Base-by-base conservation (phyloP, 2,113 vertebrate genomes). In the Ibidorhyncha struthersii region DNA sequence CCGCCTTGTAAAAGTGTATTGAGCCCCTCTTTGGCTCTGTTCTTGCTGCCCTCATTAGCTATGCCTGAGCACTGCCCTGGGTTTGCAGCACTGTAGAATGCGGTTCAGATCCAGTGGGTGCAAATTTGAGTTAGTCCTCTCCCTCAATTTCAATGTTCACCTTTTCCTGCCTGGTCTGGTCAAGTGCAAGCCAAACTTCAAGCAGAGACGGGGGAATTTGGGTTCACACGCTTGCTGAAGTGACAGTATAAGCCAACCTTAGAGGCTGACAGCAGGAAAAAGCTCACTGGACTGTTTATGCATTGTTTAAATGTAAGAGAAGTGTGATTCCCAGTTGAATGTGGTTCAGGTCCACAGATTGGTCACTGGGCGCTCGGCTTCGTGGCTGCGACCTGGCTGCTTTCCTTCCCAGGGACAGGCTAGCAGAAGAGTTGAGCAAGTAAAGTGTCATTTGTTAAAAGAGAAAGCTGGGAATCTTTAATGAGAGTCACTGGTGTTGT, bases 301-400 rank as follows among this genome's bases (percentile, higher is more conserved):
- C 4, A 8, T 62, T 65, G 32, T 55, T 87, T 89, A 76, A 76
- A 84, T 0, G 0, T 30, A 63, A 47, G 27, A 67, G 71, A 79
- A 87, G 36, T 0, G 0, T 34, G 47, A 72, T 88, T 90, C 25
- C 32, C 29, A 10, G 15, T 14, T 79, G 34, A 94, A 69, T 9
- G n/a, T 27, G 34, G 10, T 80, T 89, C 26, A 58, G 61, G 32
- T 78, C 55, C 61, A 69, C 55, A 78, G 45, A 17, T 87, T 87
- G 55, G 38, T 73, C 66, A 59, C 56, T n/a, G 36, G 2, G 14
- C 1, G 4, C 52, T 89, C 85, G 70, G 10, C 45, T 82, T 74
- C n/a, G 40, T 1, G 7, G 18, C n/a, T 56, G 29, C 0, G 0
- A 34, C 34, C 66, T 86, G 36, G 6, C 40, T 79, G 21, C 21